These are phyloP conservation scores for Micrastur ruficollis DNA, from an alignment of 2,797 vertebrate species.

Conservation along the genomic window DNA sequence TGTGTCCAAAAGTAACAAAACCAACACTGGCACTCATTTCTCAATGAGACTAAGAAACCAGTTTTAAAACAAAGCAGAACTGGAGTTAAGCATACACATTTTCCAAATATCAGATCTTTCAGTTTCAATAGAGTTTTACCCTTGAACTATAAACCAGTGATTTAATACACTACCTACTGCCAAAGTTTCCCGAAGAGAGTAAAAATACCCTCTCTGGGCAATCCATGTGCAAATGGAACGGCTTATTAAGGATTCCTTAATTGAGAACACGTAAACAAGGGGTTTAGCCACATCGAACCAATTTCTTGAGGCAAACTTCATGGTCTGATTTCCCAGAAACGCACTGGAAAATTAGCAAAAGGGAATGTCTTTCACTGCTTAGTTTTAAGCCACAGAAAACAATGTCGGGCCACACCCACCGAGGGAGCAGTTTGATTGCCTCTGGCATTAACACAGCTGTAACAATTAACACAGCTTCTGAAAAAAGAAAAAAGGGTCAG, in stretches of 20 bases:
- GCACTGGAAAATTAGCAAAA: conserved; percentile 62
- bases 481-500: background rate
- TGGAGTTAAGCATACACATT: background rate
- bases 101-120: conserved; percentile 11
- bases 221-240: conserved; percentile 62
- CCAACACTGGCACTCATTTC: background rate
- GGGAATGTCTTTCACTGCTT: conserved; percentile 48
- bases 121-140: background rate
- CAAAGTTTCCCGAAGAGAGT: conserved; percentile 31
- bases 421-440: background rate
- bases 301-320: conserved; percentile 68
- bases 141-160: conserved; percentile 4
- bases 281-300: conserved; percentile 50
- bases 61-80: background rate
- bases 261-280: conserved; percentile 67
- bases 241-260: conserved; percentile 69
- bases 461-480: background rate
- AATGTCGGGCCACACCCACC: conserved; percentile 21
- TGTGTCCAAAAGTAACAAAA: background rate
- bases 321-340: conserved; percentile 72
- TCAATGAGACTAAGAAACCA: background rate
- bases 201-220: conserved; percentile 64
- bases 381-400: conserved; percentile 64
- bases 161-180: conserved; percentile 54
- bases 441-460: background rate